Evolutionary conservation across 2,113 vertebrate species (phyloP), one percentile per base, ranked within the genome.

Genomic region (Oxygymnocypris stewartii): DNA sequence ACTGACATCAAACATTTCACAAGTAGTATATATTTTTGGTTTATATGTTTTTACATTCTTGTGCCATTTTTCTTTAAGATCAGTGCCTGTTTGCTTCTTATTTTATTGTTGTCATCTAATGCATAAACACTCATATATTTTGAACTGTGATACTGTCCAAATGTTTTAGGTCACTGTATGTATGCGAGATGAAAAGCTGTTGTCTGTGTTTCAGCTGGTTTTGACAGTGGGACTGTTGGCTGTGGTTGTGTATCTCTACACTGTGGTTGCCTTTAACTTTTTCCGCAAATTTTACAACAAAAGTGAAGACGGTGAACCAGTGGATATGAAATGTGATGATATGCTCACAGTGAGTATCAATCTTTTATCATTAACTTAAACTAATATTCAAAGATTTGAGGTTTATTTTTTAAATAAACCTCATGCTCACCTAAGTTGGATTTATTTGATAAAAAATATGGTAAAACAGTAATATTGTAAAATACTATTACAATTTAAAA

Each of bases 201-300:
- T 77, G 63, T 65, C 73, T 87, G 76, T 90, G 2, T 81, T 11
- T 88, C 91, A 99, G 98, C 93, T 98, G 90, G 96, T 96, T 8
- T 91, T 99, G 84, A 99, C 98, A 0, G 96, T 99, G n/a, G 98
- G 97, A 40, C 92, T 99, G 37, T 86, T 99, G 88, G 97, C 97
- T 0, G 98, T 99, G 5, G 97, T 99, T 0, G 98, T 99, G 0
- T 99, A 99, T 87, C 95, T 99, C 49, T 99, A 99, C 89, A 99
- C 97, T 0, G 97, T 99, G 0, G 96, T 99, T 87, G 98, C 97
- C 61, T 99, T 99, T 92, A 99, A 98, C 92, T 99, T 99, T 92
- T 99, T 99, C 93, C 95, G 96, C 86, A 96, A 98, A 91, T 99
- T 98, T 94, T 99, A 99, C 93, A 95, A 97, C 91, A 98, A 97